Percentiles rank a stretch among this genome's conserved stretches.
These are phyloP conservation scores for Panzeria rudis DNA, from an alignment of 2,888 invertebrate species.

Conservation along the genomic window DNA sequence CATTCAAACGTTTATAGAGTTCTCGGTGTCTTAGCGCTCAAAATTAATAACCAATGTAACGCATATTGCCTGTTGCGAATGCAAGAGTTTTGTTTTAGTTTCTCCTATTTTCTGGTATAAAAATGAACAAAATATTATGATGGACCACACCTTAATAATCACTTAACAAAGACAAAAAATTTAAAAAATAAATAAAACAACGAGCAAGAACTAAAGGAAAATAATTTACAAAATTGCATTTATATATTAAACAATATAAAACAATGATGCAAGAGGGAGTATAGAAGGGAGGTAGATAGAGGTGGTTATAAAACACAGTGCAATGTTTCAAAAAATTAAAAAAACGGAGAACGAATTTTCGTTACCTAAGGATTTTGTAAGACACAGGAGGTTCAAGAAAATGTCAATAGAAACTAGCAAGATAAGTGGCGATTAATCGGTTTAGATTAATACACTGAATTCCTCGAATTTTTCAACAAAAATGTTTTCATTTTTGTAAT, in stretches of 20 bases:
- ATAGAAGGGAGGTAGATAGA: background rate
- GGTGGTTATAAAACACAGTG: background rate
- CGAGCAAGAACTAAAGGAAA: conserved; percentile 49
- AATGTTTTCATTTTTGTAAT: no score
- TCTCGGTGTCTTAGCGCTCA: conserved; percentile 30
- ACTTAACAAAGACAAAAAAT: conserved; percentile 82
- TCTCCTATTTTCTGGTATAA: conserved; percentile 38
- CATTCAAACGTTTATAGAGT: background rate
- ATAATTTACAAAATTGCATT: conserved; percentile 72
- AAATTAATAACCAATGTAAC: conserved; percentile 52
- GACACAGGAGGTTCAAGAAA: background rate
- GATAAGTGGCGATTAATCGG: background rate
- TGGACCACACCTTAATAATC: conserved; percentile 84
- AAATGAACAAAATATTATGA: conserved; percentile 70
- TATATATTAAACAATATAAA: conserved; percentile 57
- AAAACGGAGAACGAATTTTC: background rate
- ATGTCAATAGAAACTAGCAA: background rate
- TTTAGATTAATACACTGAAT: background rate
- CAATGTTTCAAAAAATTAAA: background rate
- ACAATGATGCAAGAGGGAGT: background rate
- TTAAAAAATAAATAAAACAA: conserved; percentile 70
- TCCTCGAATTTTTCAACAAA: no score
- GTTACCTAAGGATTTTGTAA: background rate
- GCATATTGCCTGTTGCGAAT: conserved; percentile 60
- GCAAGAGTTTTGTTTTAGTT: conserved; percentile 26